A percentile compares a stretch with the other conserved stretches of the same genome.
phyloP scores from a whole-genome alignment of 1,140 invertebrate genomes.

The Cotesia chilonis region DNA sequence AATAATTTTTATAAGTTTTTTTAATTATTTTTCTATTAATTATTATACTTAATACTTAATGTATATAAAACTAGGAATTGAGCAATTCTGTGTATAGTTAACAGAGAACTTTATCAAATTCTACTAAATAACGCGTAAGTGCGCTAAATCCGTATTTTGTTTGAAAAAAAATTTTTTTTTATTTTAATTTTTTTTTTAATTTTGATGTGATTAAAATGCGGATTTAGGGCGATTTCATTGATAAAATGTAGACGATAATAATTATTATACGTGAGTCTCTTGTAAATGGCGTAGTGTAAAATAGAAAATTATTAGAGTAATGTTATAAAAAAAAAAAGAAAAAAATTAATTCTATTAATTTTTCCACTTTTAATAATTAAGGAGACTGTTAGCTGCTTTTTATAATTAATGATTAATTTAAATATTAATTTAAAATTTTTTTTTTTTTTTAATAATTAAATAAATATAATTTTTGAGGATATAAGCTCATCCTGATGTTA shows the following conservation, averaged over 20 bases:
- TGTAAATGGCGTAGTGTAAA: constrained; percentile 8
- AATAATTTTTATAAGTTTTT: neutral
- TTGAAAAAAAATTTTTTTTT: neutral
- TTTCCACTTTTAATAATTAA: neutral
- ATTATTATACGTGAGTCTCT: neutral
- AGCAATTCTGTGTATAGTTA: constrained; percentile 7
- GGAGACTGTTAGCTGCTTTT: too few relatives aligned
- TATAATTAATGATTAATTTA: too few relatives aligned
- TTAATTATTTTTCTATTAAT: neutral
- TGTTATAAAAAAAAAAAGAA: neutral
- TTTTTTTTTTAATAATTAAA: too few relatives aligned
- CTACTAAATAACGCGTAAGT: neutral
- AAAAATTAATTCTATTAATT: neutral
- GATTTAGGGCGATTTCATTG: too few relatives aligned
- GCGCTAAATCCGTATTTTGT: neutral
- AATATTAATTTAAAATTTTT: too few relatives aligned
- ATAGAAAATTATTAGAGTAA: neutral
- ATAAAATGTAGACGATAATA: too few relatives aligned
- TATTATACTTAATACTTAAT: constrained; percentile 6
- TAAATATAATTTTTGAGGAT: too few relatives aligned
- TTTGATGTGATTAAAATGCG: neutral
- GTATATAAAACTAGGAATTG: constrained; percentile 15
- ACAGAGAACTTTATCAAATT: neutral
- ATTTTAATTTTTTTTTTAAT: neutral
- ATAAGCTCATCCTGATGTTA: too few relatives aligned